These are phyloP conservation scores for Mesorhabditis sp. DNA, from an alignment of 2,888 invertebrate species.

Conservation along the genomic window DNA sequence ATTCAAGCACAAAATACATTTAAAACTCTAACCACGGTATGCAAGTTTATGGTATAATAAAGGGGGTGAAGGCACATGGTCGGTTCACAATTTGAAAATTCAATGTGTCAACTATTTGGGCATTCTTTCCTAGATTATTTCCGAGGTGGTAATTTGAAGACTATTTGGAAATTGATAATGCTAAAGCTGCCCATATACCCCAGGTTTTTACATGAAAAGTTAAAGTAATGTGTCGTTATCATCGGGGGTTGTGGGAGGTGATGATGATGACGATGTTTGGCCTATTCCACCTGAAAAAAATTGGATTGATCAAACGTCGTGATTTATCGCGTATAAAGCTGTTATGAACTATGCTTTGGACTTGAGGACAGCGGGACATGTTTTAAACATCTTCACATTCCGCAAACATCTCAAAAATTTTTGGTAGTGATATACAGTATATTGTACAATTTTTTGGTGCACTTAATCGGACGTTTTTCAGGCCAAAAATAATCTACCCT, in stretches of 20 bases:
- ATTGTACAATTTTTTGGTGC: not conserved
- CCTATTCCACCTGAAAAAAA: not conserved
- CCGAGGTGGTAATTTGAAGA: not conserved
- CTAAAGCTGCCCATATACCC: not conserved
- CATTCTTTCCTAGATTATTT: not conserved
- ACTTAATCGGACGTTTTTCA: not conserved
- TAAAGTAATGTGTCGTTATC: constrained; percentile 34
- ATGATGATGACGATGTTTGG: not conserved
- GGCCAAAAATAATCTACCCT: not conserved
- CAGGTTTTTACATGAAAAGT: not conserved
- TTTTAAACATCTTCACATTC: no score
- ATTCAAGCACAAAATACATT: not conserved
- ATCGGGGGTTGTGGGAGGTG: not conserved
- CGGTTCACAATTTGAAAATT: constrained; percentile 3
- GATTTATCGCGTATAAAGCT: not conserved
- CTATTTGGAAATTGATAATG: not conserved
- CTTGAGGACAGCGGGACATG: not conserved
- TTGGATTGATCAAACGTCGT: not conserved
- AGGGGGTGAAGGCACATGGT: not conserved
- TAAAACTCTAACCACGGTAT: not conserved
- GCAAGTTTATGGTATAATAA: no score
- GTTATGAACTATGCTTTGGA: not conserved
- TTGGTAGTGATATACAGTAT: not conserved
- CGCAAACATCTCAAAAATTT: no score
- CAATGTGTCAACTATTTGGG: no score